phyloP scores from a whole-genome alignment of 2,797 vertebrate genomes.

The Halcyon chelicuti region DNA sequence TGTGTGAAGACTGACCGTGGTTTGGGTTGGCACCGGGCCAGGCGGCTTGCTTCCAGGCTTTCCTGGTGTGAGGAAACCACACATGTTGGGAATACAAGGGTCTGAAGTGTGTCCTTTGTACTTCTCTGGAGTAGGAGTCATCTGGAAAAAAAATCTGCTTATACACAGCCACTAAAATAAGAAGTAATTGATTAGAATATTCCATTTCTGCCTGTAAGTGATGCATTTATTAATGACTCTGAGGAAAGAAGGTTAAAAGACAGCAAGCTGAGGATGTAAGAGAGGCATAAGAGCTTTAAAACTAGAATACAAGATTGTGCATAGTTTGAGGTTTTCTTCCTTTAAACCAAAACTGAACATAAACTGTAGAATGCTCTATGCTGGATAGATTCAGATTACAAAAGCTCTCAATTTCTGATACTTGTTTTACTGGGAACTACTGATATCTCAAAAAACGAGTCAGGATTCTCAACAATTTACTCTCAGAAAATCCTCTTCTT shows the following conservation, averaged over 20 bases:
- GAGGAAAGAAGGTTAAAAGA: neutral
- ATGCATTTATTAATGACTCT: neutral
- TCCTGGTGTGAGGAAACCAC: conserved; percentile 66
- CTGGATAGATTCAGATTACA: neutral
- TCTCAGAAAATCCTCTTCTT: neutral
- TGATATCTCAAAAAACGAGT: neutral
- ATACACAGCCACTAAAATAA: neutral
- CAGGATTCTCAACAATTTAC: neutral
- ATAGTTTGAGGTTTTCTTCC: neutral
- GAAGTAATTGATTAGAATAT: neutral
- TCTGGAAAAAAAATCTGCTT: neutral
- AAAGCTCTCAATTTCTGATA: neutral
- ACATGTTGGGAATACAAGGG: conserved; percentile 40
- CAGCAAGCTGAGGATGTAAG: neutral
- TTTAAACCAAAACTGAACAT: neutral
- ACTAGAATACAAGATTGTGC: neutral
- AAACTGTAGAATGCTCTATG: neutral
- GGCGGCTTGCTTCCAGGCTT: conserved; percentile 51
- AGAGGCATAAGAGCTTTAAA: neutral
- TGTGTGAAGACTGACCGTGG: conserved; percentile 65
- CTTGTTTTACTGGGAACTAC: neutral
- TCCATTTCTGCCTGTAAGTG: neutral
- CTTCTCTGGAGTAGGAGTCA: neutral
- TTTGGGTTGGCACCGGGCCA: conserved; percentile 75
- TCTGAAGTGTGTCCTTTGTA: conserved; percentile 74